Evolutionary conservation across 1,140 invertebrate genomes (phyloP), one percentile per base, ranked within the genome.

Genomic region (Sinella curviseta): DNA sequence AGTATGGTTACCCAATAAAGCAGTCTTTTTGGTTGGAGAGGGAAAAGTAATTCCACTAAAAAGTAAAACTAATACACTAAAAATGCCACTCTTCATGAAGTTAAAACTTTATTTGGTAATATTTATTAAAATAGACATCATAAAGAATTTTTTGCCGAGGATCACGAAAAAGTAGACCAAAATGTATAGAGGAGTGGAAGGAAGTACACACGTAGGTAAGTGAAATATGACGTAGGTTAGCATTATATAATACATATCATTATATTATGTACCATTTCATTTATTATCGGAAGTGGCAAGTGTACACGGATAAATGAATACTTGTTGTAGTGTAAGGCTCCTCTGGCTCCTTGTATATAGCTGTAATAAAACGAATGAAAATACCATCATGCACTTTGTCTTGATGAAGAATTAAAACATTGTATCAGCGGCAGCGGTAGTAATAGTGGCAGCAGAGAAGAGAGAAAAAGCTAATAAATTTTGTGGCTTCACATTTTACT

Each of bases 71-170:
- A 70, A 70, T 70, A 12, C 65, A 70, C 65, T 70, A 70, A 70
- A 70, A 70, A 70, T 70, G 65, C 65, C 65, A 70, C 65, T 70
- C 65, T 33, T 70, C 30, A 33, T 70, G 30, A 33, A 70, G 65
- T 30, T 70, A 70, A 70, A 70, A 30, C n/a, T 70, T 70, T 70
- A 33, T 33, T 70, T 8, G 65, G 65, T 33, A 70, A 70, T 60
- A 60, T 12, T 17, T 60, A 60, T 60, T 60, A 60, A 60, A 60
- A 60, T 70, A 70, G 65, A 70, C 31, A 70, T 33, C 26, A 70
- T 70, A 70, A 70, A 70, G 26, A 70, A 33, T 70, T 31, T 70
- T 33, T 70, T 30, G 8, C 3, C 2, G 65, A 31, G 26, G 26
- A 31, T 16, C 16, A 65, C 28, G 65, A 31, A 70, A n/a, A 70